Evolutionary conservation across 1,140 invertebrate genomes (phyloP).

Genomic region (Leptinotarsa defecta): DNA sequence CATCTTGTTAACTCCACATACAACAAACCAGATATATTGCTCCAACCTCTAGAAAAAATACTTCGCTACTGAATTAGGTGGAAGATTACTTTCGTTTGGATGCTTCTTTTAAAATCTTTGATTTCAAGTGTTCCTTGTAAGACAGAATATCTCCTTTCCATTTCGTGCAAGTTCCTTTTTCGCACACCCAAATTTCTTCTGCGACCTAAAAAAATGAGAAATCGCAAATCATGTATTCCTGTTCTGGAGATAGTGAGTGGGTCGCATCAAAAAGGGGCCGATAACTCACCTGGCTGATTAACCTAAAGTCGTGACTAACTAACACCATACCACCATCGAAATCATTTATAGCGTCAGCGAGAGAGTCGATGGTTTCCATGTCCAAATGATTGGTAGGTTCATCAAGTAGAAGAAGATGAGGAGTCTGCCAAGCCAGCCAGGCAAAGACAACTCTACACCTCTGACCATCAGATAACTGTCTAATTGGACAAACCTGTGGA

Average conservation of each 20-base stretch:
- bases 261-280: background rate
- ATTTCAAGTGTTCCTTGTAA: slow-evolving; percentile 94
- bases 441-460: slow-evolving; percentile 98
- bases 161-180: slow-evolving; percentile 93
- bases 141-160: slow-evolving; percentile 95
- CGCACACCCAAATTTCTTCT: slow-evolving; percentile 99
- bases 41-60: background rate
- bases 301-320: slow-evolving; percentile 96
- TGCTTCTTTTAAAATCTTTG: slow-evolving; percentile 73
- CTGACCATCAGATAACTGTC: slow-evolving; percentile 97
- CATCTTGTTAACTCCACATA: background rate
- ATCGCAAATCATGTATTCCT: background rate
- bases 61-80: background rate
- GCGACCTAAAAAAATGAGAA: slow-evolving; percentile 75
- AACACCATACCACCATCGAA: slow-evolving; percentile 98
- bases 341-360: slow-evolving; percentile 96
- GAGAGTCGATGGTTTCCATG: slow-evolving; percentile 98
- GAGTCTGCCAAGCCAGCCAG: slow-evolving; percentile 93
- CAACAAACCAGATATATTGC: background rate
- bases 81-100: slow-evolving; percentile 23
- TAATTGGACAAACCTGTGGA: slow-evolving; percentile 88
- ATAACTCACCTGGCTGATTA: slow-evolving; percentile 89
- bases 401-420: slow-evolving; percentile 92
- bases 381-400: slow-evolving; percentile 99
- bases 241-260: background rate